phyloP scores from a whole-genome alignment of 2,888 invertebrate species.

The Troilus luridus region DNA sequence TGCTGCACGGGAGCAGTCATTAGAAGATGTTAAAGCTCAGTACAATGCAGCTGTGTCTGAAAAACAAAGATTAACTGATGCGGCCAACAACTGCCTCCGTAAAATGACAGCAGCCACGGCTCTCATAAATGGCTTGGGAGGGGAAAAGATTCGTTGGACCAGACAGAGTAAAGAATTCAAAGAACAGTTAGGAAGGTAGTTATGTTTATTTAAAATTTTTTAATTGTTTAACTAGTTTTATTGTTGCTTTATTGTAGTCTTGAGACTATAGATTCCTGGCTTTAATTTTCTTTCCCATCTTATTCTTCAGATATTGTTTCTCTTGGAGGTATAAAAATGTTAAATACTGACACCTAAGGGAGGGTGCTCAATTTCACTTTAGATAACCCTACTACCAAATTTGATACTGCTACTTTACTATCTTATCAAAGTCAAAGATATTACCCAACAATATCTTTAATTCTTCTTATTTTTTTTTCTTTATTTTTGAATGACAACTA shows the following conservation, averaged over 20 bases:
- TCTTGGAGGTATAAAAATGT: too few relatives aligned
- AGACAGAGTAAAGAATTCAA: constrained; percentile 95
- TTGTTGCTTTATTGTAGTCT: background rate
- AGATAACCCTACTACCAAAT: too few relatives aligned
- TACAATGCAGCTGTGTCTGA: constrained; percentile 95
- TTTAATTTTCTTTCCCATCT: background rate
- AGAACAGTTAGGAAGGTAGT: constrained; percentile 80
- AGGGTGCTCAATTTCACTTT: too few relatives aligned
- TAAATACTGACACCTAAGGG: too few relatives aligned
- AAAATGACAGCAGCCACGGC: constrained; percentile 98
- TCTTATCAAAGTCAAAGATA: too few relatives aligned
- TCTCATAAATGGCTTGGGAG: constrained; percentile 93
- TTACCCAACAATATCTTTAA: too few relatives aligned
- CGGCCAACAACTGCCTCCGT: constrained; percentile 91
- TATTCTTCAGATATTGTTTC: background rate
- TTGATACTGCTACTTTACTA: too few relatives aligned
- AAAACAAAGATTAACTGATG: constrained; percentile 91
- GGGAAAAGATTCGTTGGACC: constrained; percentile 94
- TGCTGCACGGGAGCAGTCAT: constrained; percentile 90
- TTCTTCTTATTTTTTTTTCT: too few relatives aligned
- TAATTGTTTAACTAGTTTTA: background rate
- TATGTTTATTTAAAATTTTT: constrained; percentile 43
- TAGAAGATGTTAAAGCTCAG: constrained; percentile 90
- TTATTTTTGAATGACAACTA: too few relatives aligned
- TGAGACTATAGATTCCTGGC: background rate